Percentiles rank a stretch among this genome's conserved stretches.
phyloP scores from a whole-genome alignment of 2,888 invertebrate species.

The Drosophila stalkeri region DNA sequence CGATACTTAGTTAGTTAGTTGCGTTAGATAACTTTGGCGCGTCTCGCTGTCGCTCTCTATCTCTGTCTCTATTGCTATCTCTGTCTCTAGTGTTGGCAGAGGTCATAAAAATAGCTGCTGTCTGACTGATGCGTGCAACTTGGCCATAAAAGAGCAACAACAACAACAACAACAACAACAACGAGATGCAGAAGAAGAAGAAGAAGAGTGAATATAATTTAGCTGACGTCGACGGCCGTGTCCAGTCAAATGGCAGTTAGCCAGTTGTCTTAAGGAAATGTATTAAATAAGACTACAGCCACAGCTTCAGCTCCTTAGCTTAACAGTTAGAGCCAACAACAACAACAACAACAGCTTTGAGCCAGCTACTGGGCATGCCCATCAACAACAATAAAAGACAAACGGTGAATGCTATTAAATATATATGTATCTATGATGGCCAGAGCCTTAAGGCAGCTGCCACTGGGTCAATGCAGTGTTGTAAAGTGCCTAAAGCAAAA shows the following conservation, averaged over 20 bases:
- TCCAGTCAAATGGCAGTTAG: slow-evolving; percentile 61
- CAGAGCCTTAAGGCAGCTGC: slow-evolving; percentile 1
- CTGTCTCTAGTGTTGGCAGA: slow-evolving; percentile 62
- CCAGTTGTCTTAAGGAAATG: slow-evolving; percentile 74
- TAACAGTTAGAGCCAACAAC: slow-evolving; percentile 64
- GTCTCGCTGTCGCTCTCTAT: slow-evolving; percentile 15
- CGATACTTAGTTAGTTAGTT: slow-evolving; percentile 70
- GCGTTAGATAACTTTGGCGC: slow-evolving; percentile 73
- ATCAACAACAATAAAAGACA: slow-evolving; percentile 23
- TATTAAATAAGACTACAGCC: slow-evolving; percentile 66
- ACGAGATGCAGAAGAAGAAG: slow-evolving; percentile 22
- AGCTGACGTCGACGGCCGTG: slow-evolving; percentile 68
- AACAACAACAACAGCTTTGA: background rate
- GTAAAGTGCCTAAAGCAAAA: background rate
- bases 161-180: slow-evolving; percentile 21
- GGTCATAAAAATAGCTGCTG: slow-evolving; percentile 72
- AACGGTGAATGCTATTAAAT: slow-evolving; percentile 39
- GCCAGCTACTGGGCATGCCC: slow-evolving; percentile 36
- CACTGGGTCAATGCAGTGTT: slow-evolving; percentile 23
- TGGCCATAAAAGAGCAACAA: slow-evolving; percentile 75
- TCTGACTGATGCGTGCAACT: slow-evolving; percentile 77
- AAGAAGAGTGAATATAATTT: slow-evolving; percentile 61
- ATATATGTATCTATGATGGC: slow-evolving; percentile 5
- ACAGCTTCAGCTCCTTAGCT: slow-evolving; percentile 32
- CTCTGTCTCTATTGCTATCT: slow-evolving; percentile 10